phyloP scores from a whole-genome alignment of 2,888 invertebrate genomes.

The Lathronympha strigana region DNA sequence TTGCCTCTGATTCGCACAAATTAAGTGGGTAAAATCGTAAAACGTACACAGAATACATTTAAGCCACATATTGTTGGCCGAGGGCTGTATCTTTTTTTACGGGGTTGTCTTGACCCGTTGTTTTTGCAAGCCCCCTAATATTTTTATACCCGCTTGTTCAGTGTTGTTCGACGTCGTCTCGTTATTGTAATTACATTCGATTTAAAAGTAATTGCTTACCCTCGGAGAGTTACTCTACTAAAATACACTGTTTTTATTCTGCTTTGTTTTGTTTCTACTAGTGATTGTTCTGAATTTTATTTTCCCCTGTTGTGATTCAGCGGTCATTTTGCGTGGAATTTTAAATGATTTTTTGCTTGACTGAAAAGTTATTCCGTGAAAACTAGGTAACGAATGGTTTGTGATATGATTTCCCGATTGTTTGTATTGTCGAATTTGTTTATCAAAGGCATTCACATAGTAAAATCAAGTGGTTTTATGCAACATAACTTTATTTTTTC shows the following conservation, averaged over 20 bases:
- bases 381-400: conserved; percentile 19
- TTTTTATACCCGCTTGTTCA: conserved; percentile 63
- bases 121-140: conserved; percentile 64
- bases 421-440: conserved; percentile 6
- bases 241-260: conserved; percentile 39
- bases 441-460: background rate
- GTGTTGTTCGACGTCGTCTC: conserved; percentile 62
- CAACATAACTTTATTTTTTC: too few relatives aligned
- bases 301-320: conserved; percentile 32
- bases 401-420: background rate
- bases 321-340: conserved; percentile 34
- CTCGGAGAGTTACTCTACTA: conserved; percentile 2
- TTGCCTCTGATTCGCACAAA: conserved; percentile 30
- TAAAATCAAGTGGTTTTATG: too few relatives aligned
- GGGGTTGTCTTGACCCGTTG: conserved; percentile 45
- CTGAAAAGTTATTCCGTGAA: conserved; percentile 2
- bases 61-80: conserved; percentile 26
- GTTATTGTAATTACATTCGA: conserved; percentile 65
- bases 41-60: conserved; percentile 27
- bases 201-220: conserved; percentile 46
- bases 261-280: conserved; percentile 39
- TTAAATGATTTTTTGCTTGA: conserved; percentile 6
- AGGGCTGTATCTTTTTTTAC: conserved; percentile 33
- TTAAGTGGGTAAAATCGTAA: conserved; percentile 32
- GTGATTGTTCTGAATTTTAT: conserved; percentile 33